Evolutionary conservation across 2,888 invertebrate genomes (phyloP).

Genomic region (Harpalus rufipes): DNA sequence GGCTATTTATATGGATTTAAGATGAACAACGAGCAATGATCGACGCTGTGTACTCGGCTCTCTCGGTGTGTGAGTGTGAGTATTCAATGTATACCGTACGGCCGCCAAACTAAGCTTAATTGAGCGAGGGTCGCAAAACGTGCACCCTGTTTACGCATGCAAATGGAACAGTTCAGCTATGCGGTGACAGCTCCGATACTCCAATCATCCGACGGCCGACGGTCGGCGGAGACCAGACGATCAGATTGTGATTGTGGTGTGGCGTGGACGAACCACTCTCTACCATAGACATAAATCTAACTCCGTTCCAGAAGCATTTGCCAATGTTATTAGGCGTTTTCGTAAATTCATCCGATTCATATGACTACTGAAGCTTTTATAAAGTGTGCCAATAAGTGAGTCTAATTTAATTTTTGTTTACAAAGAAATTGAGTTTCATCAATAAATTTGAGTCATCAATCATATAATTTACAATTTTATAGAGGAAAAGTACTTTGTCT

Average conservation of each 20-base stretch:
- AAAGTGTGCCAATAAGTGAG: too few species aligned
- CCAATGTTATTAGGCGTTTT: too few species aligned
- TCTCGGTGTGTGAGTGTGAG: background rate
- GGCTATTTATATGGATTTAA: slow-evolving; percentile 77
- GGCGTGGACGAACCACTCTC: slow-evolving; percentile 71
- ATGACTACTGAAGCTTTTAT: too few species aligned
- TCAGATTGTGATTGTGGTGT: slow-evolving; percentile 68
- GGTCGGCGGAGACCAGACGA: slow-evolving; percentile 50
- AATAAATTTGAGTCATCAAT: too few species aligned
- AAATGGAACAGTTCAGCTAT: slow-evolving; percentile 74
- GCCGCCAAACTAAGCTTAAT: slow-evolving; percentile 75
- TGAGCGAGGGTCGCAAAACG: slow-evolving; percentile 73
- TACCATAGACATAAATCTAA: slow-evolving; percentile 68
- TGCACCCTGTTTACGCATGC: slow-evolving; percentile 75
- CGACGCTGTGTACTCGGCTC: slow-evolving; percentile 66
- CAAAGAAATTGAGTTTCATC: too few species aligned
- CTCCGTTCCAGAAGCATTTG: slow-evolving; percentile 28
- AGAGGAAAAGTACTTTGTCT: too few species aligned
- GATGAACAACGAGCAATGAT: slow-evolving; percentile 74
- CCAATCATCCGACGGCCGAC: slow-evolving; percentile 54
- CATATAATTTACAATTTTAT: too few species aligned
- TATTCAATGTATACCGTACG: slow-evolving; percentile 61
- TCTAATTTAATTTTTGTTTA: too few species aligned
- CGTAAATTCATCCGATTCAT: too few species aligned
- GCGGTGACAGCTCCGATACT: slow-evolving; percentile 70